A percentile compares a stretch with the other conserved stretches of the same genome.
Evolutionary conservation across 2,797 vertebrate species (phyloP).

Genomic region (Orestias chungarensis): DNA sequence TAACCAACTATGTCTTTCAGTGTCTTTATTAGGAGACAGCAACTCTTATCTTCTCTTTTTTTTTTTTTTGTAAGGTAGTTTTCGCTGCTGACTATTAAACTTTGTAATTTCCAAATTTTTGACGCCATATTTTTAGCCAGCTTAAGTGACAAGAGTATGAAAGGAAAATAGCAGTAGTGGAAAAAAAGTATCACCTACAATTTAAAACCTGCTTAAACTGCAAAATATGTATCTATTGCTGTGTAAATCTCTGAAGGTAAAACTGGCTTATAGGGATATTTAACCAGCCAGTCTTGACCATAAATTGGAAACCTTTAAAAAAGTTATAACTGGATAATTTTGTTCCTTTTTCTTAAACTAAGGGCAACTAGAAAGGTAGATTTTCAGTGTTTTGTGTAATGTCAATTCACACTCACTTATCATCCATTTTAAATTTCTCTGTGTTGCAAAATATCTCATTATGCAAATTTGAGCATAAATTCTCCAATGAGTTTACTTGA

Average conservation of each 20-base stretch:
- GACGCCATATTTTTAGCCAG: no score
- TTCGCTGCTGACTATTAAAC: no score
- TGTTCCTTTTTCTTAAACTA: not conserved
- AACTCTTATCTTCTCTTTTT: no score
- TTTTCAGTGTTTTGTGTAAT: not conserved
- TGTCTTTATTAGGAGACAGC: no score
- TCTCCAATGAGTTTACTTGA: not conserved
- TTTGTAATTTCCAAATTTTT: no score
- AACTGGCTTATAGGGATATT: not conserved
- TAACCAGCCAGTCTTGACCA: not conserved
- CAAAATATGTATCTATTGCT: not conserved
- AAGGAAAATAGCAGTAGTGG: no score
- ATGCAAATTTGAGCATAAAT: not conserved
- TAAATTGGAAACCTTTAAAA: not conserved
- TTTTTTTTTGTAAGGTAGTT: no score
- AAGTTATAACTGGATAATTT: not conserved
- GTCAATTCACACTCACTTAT: not conserved
- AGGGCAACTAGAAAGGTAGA: not conserved
- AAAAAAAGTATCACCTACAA: no score
- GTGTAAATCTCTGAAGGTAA: not conserved
- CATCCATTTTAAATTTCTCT: not conserved
- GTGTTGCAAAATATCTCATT: not conserved
- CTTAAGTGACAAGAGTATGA: no score
- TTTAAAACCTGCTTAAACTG: no score
- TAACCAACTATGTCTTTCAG: no score